Percentiles rank a stretch among this genome's conserved stretches.
These are phyloP conservation scores for Pelodiscus sinensis DNA, from an alignment of 2,113 vertebrate species.

Conservation along the genomic window DNA sequence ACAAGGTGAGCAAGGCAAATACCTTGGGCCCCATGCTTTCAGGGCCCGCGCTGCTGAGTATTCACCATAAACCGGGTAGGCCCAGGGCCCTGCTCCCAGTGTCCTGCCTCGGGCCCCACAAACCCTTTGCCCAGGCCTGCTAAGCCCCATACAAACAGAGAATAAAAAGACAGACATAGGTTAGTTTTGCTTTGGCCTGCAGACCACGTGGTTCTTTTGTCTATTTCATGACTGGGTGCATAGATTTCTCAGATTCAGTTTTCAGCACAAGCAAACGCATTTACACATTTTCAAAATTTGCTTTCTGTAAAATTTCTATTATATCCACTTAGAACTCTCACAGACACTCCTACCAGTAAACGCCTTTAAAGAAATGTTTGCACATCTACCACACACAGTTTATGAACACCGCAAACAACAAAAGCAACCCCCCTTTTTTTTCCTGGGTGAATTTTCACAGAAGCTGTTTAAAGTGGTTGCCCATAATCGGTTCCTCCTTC, in stretches of 20 bases:
- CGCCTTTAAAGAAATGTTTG: background rate
- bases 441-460: background rate
- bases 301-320: background rate
- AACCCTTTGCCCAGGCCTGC: too few species aligned
- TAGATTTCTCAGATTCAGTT: background rate
- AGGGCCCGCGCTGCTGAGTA: too few species aligned
- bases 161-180: background rate
- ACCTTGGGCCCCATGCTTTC: too few species aligned
- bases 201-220: background rate
- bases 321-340: background rate
- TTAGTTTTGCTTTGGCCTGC: fast-evolving
- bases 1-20: too few species aligned
- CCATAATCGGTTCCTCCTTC: background rate
- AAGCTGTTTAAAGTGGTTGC: background rate
- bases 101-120: too few species aligned
- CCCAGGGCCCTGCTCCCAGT: too few species aligned
- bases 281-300: background rate
- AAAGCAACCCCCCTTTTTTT: fast-evolving
- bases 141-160: background rate
- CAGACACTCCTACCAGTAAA: fast-evolving
- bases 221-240: background rate
- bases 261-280: background rate
- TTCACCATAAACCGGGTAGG: too few species aligned
- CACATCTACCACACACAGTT: fast-evolving
- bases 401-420: background rate